Conservation (phyloP, 1,140 invertebrate species). For the Heterodera schachtii region DNA sequence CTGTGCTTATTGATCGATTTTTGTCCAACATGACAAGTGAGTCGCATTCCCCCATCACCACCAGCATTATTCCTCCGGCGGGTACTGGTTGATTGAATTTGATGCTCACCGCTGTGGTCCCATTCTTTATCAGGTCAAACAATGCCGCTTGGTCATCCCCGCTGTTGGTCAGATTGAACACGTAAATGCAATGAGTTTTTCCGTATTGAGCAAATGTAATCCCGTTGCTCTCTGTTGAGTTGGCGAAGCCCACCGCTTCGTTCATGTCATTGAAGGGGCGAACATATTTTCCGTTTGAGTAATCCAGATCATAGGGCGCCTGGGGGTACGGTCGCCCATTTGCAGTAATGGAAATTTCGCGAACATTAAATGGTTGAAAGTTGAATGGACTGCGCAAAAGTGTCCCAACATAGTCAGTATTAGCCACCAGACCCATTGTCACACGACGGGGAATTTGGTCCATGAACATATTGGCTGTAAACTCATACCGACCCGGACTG, state of each 20-base stretch:
- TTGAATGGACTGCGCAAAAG: slow-evolving; percentile 18
- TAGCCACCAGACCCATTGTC: slow-evolving; percentile 18
- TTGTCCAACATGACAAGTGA: slow-evolving; percentile 7
- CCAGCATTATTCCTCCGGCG: slow-evolving; percentile 16
- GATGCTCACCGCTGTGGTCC: slow-evolving; percentile 19
- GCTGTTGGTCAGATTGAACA: slow-evolving; percentile 31
- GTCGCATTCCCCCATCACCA: slow-evolving; percentile 20
- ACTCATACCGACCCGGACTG: slow-evolving; percentile 7
- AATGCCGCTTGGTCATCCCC: slow-evolving; percentile 15
- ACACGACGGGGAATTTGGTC: slow-evolving; percentile 23
- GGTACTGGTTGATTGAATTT: slow-evolving; percentile 28
- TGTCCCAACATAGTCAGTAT: slow-evolving; percentile 22
- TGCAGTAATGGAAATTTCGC: slow-evolving; percentile 16
- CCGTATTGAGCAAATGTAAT: slow-evolving; percentile 12
- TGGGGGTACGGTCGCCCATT: background rate
- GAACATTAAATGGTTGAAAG: slow-evolving; percentile 33
- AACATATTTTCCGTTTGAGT: slow-evolving; percentile 24
- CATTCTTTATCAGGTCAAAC: slow-evolving; percentile 29
- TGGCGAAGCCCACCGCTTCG: slow-evolving; percentile 27
- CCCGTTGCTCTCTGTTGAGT: slow-evolving; percentile 25
- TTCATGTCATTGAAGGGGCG: slow-evolving; percentile 26
- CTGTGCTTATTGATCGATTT: background rate
- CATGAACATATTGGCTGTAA: slow-evolving; percentile 27
- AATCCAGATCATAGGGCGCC: slow-evolving; percentile 25
- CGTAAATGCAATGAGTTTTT: background rate